Evolutionary conservation across 37 sponge, comb jelly and placozoan genomes (phyloP), one percentile per base, ranked within the genome.

Genomic region (Cladorhizidae sp.): DNA sequence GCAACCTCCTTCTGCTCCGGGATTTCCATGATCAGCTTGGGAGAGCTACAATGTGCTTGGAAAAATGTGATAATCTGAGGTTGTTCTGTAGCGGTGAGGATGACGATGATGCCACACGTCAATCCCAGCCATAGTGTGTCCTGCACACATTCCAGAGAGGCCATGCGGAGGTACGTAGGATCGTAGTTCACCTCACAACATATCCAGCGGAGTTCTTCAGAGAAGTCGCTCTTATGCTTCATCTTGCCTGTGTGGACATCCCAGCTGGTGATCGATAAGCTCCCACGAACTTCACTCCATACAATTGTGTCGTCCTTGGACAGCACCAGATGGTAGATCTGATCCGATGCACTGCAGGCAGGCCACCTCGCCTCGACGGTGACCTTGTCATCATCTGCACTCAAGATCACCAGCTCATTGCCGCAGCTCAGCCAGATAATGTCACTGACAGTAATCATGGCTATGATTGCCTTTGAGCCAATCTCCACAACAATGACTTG

Each of bases 111-210:
- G 0, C 93, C 93, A 61, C 67, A 80, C 23, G 71, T 68, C 21
- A 93, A 74, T 0, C 89, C 89, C 33, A 93, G 31, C 93, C 93
- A 93, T 29, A 93, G 74, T 0, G 85, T 85, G 69, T 93, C 89
- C 12, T 74, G 35, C 62, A 55, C 61, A 39, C 80, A 81, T 22
- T 76, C 70, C 33, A 88, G 69, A 0, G 89, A 93, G 45, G 81
- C 73, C 33, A 93, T 56, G 23, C 93, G 79, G 1, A 82, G 56
- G 72, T 78, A 77, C 2, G 37, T 72, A 14, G 73, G 75, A 23
- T 78, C 72, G 35, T 68, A 55, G 49, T 72, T 74, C 23, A 73
- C 23, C 40, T 87, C 81, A 40, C 73, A 80, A 36, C 86, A 87
- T 42, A 88, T 54, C 40, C 51, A 64, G 22, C 51, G 82, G 17